phyloP scores from a whole-genome alignment of 2,797 vertebrate species.

The Loris lydekkerianus region DNA sequence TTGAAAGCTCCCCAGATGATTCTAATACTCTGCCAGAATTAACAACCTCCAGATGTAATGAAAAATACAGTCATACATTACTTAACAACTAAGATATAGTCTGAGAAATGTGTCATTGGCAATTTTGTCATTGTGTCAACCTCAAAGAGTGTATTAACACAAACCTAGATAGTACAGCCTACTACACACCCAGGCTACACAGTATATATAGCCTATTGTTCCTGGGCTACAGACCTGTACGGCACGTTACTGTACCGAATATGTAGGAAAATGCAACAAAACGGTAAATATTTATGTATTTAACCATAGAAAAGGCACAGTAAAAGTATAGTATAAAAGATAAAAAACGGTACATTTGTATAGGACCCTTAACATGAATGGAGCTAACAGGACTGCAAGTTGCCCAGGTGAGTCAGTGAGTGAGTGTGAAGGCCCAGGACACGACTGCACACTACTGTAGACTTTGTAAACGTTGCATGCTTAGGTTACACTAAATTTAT shows the following conservation, averaged over 20 bases:
- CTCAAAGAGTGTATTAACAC: background rate
- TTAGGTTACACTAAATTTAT: background rate
- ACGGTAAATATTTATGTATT: background rate
- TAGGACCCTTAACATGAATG: background rate
- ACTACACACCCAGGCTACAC: background rate
- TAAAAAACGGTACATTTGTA: background rate
- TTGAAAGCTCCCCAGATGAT: conserved; percentile 42
- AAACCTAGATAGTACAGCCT: background rate
- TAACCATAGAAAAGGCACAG: background rate
- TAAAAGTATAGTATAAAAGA: background rate
- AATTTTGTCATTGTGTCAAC: background rate
- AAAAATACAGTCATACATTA: background rate
- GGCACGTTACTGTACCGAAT: background rate
- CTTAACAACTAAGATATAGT: background rate
- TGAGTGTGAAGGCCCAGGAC: background rate
- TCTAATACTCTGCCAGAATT: conserved; percentile 23
- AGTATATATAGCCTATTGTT: background rate
- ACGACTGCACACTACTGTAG: background rate
- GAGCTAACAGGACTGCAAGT: background rate
- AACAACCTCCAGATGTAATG: conserved; percentile 45
- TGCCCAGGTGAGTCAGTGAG: background rate
- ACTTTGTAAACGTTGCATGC: background rate
- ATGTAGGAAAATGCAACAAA: background rate
- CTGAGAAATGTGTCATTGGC: background rate
- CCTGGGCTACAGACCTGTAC: background rate